Percentiles rank a stretch among this genome's conserved stretches.
Evolutionary conservation across 2,888 invertebrate genomes (phyloP).

Genomic region (Cetonia aurata): DNA sequence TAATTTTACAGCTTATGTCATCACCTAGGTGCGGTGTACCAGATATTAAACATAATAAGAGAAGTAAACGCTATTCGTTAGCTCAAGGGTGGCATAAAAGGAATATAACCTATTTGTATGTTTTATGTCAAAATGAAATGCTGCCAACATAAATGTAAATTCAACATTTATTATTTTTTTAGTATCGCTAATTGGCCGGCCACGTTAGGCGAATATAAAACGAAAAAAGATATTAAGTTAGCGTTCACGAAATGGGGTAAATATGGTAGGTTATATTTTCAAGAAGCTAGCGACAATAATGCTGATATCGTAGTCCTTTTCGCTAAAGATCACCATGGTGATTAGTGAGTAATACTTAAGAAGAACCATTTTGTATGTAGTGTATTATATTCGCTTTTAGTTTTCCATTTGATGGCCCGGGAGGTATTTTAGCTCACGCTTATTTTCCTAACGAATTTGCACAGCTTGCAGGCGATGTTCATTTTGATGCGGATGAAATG

Average conservation of each 20-base stretch:
- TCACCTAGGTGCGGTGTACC: conserved; percentile 80
- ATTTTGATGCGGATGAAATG: conserved; percentile 84
- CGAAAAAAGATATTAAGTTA: conserved; percentile 71
- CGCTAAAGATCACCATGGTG: conserved; percentile 77
- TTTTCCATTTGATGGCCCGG: conserved; percentile 83
- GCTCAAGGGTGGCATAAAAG: conserved; percentile 78
- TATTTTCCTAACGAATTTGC: conserved; percentile 77
- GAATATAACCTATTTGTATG: conserved; percentile 77
- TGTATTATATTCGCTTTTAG: conserved; percentile 62
- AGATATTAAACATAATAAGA: conserved; percentile 68
- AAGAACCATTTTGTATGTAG: not conserved
- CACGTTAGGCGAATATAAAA: conserved; percentile 70
- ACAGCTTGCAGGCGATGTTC: conserved; percentile 76
- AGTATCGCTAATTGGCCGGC: conserved; percentile 80
- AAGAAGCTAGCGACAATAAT: conserved; percentile 66
- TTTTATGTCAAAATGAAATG: conserved; percentile 42
- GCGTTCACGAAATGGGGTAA: conserved; percentile 79
- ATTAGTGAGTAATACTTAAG: conserved; percentile 69
- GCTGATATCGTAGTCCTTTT: conserved; percentile 84
- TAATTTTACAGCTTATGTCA: conserved; percentile 71
- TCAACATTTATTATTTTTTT: conserved; percentile 47
- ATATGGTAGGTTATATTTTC: conserved; percentile 74
- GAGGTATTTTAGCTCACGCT: conserved; percentile 81
- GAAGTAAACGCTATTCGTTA: conserved; percentile 72
- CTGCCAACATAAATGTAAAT: not conserved